phyloP scores from a whole-genome alignment of 2,888 invertebrate species.

The Rambutsinella grinnellia region DNA sequence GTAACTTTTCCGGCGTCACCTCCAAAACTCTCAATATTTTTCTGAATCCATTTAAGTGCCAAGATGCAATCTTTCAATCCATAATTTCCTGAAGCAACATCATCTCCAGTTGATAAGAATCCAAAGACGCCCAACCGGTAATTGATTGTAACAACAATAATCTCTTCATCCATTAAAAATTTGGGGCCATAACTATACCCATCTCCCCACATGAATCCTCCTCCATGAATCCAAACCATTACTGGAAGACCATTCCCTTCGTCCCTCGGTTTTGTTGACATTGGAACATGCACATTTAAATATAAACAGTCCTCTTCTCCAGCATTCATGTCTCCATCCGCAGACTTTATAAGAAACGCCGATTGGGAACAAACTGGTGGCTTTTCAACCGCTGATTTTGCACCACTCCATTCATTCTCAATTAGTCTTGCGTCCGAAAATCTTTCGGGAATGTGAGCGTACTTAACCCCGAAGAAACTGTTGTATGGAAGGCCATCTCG shows the following conservation, averaged over 20 bases:
- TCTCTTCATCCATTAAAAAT: too few species aligned
- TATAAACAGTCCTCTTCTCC: conserved; percentile 30
- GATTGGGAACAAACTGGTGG: conserved; percentile 21
- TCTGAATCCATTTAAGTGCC: conserved; percentile 19
- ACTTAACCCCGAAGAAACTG: conserved; percentile 11
- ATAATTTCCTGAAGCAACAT: conserved; percentile 26
- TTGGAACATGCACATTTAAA: conserved; percentile 32
- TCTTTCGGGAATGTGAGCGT: conserved; percentile 11
- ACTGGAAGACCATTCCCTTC: conserved; percentile 2
- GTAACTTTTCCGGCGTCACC: not conserved
- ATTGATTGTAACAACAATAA: too few species aligned
- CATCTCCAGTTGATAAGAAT: conserved; percentile 20
- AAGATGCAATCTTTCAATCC: conserved; percentile 20
- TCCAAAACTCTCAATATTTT: too few species aligned
- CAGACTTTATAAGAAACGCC: not conserved
- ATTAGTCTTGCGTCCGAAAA: not conserved
- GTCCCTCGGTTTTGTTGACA: not conserved
- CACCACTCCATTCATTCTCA: conserved; percentile 15
- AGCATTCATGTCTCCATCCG: not conserved
- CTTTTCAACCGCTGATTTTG: not conserved
- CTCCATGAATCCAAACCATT: too few species aligned
- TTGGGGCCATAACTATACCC: too few species aligned
- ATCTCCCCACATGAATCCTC: conserved; percentile 9
- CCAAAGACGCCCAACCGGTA: too few species aligned
- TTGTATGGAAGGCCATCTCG: conserved; percentile 15